Evolutionary conservation across 2,888 invertebrate species (phyloP).

Genomic region (Gymnosoma rotundatum): DNA sequence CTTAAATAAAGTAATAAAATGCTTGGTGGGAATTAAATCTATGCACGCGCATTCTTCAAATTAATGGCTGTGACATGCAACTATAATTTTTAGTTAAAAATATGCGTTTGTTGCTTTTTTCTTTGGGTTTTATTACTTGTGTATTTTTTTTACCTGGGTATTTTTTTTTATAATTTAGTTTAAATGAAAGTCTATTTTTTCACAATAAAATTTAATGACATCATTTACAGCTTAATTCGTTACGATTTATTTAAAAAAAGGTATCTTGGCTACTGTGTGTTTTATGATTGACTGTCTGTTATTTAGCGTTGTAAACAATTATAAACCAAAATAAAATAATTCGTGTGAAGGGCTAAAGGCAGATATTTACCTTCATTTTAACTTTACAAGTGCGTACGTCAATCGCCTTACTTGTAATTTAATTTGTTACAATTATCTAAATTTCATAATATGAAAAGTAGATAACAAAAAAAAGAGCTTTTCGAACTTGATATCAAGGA

Average conservation of each 20-base stretch:
- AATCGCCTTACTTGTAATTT: slow-evolving; percentile 35
- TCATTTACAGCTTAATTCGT: slow-evolving; percentile 26
- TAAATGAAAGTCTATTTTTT: slow-evolving; percentile 28
- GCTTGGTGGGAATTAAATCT: slow-evolving; percentile 28
- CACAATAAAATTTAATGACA: slow-evolving; percentile 50
- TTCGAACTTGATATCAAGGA: slow-evolving; percentile 57
- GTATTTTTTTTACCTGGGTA: neutral
- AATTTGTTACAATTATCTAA: slow-evolving; percentile 48
- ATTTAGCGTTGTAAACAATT: no score
- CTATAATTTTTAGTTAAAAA: neutral
- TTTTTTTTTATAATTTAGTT: neutral
- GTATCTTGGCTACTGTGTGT: slow-evolving; percentile 27
- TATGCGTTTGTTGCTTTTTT: slow-evolving; percentile 7
- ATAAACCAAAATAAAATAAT: neutral
- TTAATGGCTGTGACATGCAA: neutral
- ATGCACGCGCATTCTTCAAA: slow-evolving; percentile 22
- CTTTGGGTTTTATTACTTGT: neutral
- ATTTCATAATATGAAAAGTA: slow-evolving; percentile 41
- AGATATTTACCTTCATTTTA: slow-evolving; percentile 37
- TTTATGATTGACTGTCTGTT: neutral
- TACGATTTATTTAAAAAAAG: slow-evolving; percentile 5
- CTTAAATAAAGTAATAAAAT: no score
- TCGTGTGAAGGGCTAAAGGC: slow-evolving; percentile 45
- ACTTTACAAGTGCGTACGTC: slow-evolving; percentile 36
- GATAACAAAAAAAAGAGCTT: neutral